Base-by-base conservation (phyloP, 2,888 invertebrate genomes). In the Drosophila tripunctata region DNA sequence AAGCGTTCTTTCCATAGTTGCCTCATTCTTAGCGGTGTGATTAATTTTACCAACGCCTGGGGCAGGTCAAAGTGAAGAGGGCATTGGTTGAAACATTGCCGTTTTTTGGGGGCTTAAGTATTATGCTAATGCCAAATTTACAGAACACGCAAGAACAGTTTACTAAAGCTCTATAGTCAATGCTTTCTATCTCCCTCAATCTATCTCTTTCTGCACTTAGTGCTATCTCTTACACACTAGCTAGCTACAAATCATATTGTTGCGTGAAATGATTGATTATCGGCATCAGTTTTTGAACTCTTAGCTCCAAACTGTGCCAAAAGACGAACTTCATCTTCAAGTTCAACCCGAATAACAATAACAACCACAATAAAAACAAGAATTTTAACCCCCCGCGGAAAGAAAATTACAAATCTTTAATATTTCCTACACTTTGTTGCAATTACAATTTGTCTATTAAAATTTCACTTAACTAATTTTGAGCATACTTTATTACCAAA, bases 61-160 rank as follows among this genome's bases (percentile, higher is more conserved):
- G 75, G 75, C 75, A 36, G 76, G 75, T 71, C 67, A 71, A 71
- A 61, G 57, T 63, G 69, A 74, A 67, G 40, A 72, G 74, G 73
- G 44, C 67, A 61, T 36, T 27, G 36, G 57, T n/a, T n/a, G n/a
- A n/a, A n/a, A n/a, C 44, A 8, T 35, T 62, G 44, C 52, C 44
- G 41, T 57, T 54, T 14, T 47, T 54, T n/a, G n/a, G 27, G 43
- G 60, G 7, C 36, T 47, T 30, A 43, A 48, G 14, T 65, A 43
- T 58, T 45, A 58, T 58, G 61, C 54, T 61, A 69, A 71, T 67
- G 38, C 50, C 45, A 55, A 73, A 43, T 73, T 47, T 47, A 38
- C 41, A 50, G 40, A 56, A 60, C 50, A 41, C 21, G 35, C 58
- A 40, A 41, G 12, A 17, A 40, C 17, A 38, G 15, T 44, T 15